Conservation (phyloP, 2,113 vertebrate species). For the Apistogramma diplotaenia region DNA sequence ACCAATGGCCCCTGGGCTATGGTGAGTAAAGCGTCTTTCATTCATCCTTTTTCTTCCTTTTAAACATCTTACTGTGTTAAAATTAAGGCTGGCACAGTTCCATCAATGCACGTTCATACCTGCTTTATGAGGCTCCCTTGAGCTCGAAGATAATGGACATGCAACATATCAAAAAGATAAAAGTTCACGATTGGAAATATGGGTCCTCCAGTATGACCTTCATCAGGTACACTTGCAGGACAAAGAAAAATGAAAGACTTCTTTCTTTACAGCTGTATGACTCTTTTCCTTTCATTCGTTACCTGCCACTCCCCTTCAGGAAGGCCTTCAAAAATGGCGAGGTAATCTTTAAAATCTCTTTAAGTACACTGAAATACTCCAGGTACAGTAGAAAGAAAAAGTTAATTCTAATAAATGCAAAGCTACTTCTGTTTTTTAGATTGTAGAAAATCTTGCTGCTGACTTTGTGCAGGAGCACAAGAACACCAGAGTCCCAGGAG, state of each 20-base stretch:
- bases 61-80: neutral
- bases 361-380: neutral
- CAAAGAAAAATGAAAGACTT: neutral
- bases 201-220: rapidly evolving
- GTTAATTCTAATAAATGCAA: neutral
- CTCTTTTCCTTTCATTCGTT: neutral
- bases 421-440: neutral
- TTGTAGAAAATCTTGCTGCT: neutral
- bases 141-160: neutral
- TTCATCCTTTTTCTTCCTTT: no score
- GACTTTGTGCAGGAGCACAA: slow-evolving; percentile 36
- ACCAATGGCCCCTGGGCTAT: slow-evolving; percentile 64
- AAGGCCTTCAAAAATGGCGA: slow-evolving; percentile 12
- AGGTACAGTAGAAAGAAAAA: neutral
- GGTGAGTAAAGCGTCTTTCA: slow-evolving; percentile 43
- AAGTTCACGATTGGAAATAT: neutral
- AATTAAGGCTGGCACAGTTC: neutral
- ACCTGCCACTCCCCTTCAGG: slow-evolving; percentile 34
- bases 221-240: neutral
- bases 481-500: slow-evolving; percentile 39
- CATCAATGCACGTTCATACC: no score
- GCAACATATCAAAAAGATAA: neutral
- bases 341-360: neutral
- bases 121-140: neutral
- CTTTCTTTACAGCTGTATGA: slow-evolving; percentile 23